A percentile compares a stretch with the other conserved stretches of the same genome.
Evolutionary conservation across 1,140 invertebrate genomes (phyloP).

Genomic region (Trichoplusia ni): DNA sequence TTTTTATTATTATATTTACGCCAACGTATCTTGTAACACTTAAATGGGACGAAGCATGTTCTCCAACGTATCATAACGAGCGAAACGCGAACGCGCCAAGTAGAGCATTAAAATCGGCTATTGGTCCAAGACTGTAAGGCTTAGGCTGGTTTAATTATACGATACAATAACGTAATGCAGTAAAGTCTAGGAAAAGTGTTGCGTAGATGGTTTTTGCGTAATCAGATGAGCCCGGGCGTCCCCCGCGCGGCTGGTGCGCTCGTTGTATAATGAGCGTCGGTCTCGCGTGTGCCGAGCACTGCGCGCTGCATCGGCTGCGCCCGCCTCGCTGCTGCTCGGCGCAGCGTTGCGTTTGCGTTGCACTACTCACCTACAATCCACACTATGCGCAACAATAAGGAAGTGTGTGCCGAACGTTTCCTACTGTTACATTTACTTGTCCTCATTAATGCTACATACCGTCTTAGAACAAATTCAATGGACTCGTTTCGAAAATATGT

Average conservation of each 20-base stretch:
- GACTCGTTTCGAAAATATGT: background rate
- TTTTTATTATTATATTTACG: background rate
- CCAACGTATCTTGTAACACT: background rate
- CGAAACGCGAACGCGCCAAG: constrained; percentile 43
- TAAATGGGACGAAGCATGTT: constrained; percentile 28
- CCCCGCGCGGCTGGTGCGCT: constrained; percentile 48
- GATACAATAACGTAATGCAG: constrained; percentile 36
- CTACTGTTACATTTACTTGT: constrained; percentile 71
- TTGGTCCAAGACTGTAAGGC: constrained; percentile 43
- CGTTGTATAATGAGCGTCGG: constrained; percentile 63
- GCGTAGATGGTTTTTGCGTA: constrained; percentile 45
- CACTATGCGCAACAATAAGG: constrained; percentile 64
- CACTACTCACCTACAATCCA: constrained; percentile 44
- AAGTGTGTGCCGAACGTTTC: constrained; percentile 64
- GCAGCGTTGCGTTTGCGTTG: constrained; percentile 54
- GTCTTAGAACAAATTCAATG: constrained; percentile 33
- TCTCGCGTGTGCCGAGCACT: constrained; percentile 24
- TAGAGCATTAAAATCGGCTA: constrained; percentile 65
- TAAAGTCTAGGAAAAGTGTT: constrained; percentile 40
- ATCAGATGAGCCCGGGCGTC: constrained; percentile 63
- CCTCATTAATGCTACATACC: constrained; percentile 55
- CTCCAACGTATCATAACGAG: constrained; percentile 16
- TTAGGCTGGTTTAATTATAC: constrained; percentile 43
- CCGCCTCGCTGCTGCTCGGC: constrained; percentile 44
- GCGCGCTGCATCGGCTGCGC: constrained; percentile 44